Conservation (phyloP, 1,140 invertebrate species). For the Tetramorium simillimum region DNA sequence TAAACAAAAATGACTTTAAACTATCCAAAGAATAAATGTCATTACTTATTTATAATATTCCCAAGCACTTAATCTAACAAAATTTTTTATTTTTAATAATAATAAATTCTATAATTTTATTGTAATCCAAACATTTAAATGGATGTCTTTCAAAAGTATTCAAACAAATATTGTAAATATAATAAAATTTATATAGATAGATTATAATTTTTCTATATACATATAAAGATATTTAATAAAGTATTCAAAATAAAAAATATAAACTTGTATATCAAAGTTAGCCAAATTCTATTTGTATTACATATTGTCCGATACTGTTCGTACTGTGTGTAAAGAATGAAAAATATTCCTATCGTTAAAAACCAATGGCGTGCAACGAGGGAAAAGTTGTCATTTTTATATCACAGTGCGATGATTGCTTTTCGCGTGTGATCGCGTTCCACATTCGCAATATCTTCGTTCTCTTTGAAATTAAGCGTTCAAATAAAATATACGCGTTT, state of each 20-base stretch:
- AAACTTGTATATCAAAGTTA: background rate
- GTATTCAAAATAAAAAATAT: background rate
- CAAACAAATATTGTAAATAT: too few relatives aligned
- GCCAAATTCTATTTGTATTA: background rate
- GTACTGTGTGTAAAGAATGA: background rate
- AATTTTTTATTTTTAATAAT: background rate
- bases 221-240: background rate
- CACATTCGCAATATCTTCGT: constrained; percentile 6
- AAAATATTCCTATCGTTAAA: constrained; percentile 23
- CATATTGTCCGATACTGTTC: background rate
- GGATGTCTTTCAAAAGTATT: too few relatives aligned
- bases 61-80: background rate
- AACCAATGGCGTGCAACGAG: constrained; percentile 4
- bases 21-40: background rate
- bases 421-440: background rate
- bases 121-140: background rate
- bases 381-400: constrained; percentile 17
- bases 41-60: background rate
- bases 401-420: constrained; percentile 4
- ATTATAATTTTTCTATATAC: too few relatives aligned
- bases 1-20: background rate
- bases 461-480: constrained; percentile 47
- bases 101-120: background rate
- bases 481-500: background rate
- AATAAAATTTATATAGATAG: too few relatives aligned